Evolutionary conservation across 2,888 invertebrate genomes (phyloP), one percentile per base, ranked within the genome.

Genomic region (Tuta absoluta): DNA sequence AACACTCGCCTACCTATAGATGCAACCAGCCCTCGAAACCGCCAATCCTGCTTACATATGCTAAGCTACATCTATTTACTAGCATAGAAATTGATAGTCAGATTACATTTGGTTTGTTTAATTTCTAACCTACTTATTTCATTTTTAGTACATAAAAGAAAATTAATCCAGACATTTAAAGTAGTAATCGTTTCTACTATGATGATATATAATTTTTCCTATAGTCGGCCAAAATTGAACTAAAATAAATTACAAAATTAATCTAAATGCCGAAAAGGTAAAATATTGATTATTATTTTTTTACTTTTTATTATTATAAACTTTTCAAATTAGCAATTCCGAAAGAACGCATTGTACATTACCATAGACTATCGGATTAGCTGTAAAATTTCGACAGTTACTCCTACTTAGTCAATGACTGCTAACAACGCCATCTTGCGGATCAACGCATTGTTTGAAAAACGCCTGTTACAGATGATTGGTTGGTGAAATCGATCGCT

Each of bases 1-100:
- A 23, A 14, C 51, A 53, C 23, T 23, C 49, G 21, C 14, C 12
- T 51, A 23, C 11, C 21, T 51, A 24, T 49, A 5, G 61, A 48
- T 61, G 61, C 61, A 61, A 61, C 61, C 61, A 61, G 33, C 61
- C 61, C 61, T 28, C 28, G 12, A n/a, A n/a, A 10, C 23, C 24
- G 8, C 7, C 21, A 45, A 60, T 17, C 45, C 45, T 24, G 19
- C 19, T 21, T n/a, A 37, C 14, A 58, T 58, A 38, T 37, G 37
- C 17, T 19, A 38, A 38, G 38, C 37, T 38, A 17, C 19, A 21
- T 21, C 58, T 37, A 58, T 58, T 19, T 58, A 58, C 58, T 21
- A 38, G 38, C 38, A 58, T 58, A 58, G 58, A 37, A 21, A 37
- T 38, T 38, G 58, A 58, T 58, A n/a, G 12, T 37, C 8, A 2